Percentiles rank a stretch among this genome's conserved stretches.
Evolutionary conservation across 1,140 invertebrate species (phyloP).

Genomic region (Mycetomoellerius zeteki): DNA sequence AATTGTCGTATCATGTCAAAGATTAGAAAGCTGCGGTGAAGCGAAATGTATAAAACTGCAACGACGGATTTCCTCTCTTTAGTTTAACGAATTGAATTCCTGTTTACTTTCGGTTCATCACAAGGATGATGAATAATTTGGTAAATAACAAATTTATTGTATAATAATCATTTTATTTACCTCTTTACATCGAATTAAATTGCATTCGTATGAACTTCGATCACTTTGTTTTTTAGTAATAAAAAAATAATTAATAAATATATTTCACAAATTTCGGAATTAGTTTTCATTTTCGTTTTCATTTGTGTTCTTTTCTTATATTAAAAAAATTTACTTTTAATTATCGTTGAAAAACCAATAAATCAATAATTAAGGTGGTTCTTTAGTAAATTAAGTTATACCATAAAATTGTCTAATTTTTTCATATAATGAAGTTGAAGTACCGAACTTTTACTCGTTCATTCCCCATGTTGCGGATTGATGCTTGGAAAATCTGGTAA

Average conservation of each 20-base stretch:
- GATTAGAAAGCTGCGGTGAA: constrained; percentile 80
- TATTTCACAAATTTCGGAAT: neutral
- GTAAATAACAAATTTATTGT: constrained; percentile 70
- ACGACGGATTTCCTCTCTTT: constrained; percentile 43
- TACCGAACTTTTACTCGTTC: no score
- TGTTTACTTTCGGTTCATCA: constrained; percentile 30
- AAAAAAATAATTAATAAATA: neutral
- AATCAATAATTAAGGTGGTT: no score
- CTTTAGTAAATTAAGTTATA: no score
- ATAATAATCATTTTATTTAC: neutral
- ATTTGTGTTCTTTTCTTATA: neutral
- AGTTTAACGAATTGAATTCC: constrained; percentile 53
- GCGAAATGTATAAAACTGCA: constrained; percentile 80
- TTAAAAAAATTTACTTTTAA: neutral
- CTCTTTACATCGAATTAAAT: neutral
- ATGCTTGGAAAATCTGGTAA: no score
- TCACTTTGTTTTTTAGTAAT: neutral
- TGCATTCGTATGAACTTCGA: neutral
- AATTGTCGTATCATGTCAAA: constrained; percentile 56
- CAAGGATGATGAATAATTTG: constrained; percentile 73
- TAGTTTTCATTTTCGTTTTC: neutral
- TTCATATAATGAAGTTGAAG: no score
- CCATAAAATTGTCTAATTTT: no score
- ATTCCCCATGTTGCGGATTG: no score
- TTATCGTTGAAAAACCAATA: neutral